Conservation (phyloP, 2,113 vertebrate genomes). For the Callaeas wilsoni region DNA sequence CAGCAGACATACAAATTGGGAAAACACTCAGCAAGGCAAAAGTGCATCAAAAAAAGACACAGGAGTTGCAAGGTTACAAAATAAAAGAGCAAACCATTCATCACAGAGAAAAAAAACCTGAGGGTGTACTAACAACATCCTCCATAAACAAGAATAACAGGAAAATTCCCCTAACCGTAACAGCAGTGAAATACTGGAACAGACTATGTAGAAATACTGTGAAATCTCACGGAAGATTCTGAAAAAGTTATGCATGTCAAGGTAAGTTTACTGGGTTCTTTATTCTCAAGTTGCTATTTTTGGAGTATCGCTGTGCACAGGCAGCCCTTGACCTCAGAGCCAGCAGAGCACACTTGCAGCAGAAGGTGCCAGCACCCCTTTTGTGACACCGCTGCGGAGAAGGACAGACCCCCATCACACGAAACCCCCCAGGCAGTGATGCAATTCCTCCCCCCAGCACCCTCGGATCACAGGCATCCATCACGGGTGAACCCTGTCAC, state of each 20-base stretch:
- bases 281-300: background rate
- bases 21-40: background rate
- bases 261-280: background rate
- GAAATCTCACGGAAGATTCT: background rate
- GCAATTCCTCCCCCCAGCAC: accelerated
- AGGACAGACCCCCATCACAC: accelerated
- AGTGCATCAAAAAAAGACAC: background rate
- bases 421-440: accelerated
- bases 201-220: background rate
- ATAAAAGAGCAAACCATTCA: background rate
- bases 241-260: background rate
- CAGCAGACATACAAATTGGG: background rate
- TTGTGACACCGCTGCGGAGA: accelerated
- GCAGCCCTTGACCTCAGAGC: background rate
- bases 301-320: background rate
- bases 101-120: background rate
- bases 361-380: background rate
- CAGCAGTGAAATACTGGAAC: background rate
- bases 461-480: background rate
- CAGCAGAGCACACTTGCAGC: background rate
- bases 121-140: background rate
- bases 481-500: background rate
- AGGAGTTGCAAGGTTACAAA: background rate
- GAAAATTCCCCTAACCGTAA: background rate
- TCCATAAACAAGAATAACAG: background rate